Conservation (phyloP, 2,113 vertebrate genomes). For the Podarcis raffonei region DNA sequence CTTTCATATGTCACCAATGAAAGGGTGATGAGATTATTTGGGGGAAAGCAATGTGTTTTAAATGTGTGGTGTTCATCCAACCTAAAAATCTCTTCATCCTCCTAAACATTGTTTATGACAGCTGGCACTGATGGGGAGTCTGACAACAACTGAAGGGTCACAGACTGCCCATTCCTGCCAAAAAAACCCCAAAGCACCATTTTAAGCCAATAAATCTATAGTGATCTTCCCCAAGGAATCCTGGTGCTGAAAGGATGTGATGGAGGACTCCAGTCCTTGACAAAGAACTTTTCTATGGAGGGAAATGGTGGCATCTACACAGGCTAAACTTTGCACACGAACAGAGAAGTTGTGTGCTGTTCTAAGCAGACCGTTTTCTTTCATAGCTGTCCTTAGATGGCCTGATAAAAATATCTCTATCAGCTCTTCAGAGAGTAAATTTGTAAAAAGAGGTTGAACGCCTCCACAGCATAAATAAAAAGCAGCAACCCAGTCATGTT, state of each 20-base stretch:
- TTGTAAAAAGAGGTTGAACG: conserved; percentile 21
- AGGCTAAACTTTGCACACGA: neutral
- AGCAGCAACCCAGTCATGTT: conserved; percentile 77
- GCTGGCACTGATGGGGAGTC: no score
- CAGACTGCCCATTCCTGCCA: no score
- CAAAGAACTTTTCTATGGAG: neutral
- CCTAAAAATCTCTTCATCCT: no score
- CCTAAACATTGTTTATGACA: no score
- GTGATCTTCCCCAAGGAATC: neutral
- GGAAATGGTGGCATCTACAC: neutral
- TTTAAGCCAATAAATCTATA: neutral
- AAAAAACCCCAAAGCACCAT: neutral
- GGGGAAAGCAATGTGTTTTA: no score
- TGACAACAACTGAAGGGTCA: no score
- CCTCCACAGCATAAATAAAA: conserved; percentile 71
- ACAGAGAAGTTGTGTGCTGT: neutral
- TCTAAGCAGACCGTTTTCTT: neutral
- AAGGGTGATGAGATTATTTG: neutral
- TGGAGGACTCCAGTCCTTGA: neutral
- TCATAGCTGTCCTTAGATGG: neutral
- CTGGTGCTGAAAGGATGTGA: neutral
- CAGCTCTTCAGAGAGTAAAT: conserved; percentile 65
- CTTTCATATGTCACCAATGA: neutral
- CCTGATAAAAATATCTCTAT: neutral
- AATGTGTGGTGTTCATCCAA: no score